Percentiles rank a stretch among this genome's conserved stretches.
These are phyloP conservation scores for Sebastes vulpes DNA, from an alignment of 2,797 vertebrate genomes.

Conservation along the genomic window DNA sequence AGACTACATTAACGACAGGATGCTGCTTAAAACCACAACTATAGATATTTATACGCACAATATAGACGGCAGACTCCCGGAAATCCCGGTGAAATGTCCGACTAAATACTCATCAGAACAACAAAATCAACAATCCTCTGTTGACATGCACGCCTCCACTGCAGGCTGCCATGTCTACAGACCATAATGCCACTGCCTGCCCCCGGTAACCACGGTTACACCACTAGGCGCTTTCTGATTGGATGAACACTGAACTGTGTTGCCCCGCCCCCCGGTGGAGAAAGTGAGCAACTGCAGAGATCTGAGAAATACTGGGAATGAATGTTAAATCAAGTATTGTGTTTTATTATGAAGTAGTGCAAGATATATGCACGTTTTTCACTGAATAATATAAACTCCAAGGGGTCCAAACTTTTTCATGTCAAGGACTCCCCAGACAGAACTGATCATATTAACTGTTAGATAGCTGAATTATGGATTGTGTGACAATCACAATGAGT, in stretches of 20 bases:
- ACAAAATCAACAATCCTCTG: not conserved
- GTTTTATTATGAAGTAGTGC: not conserved
- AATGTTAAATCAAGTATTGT: not conserved
- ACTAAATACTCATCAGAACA: not conserved
- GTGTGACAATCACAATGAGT: not conserved
- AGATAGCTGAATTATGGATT: not conserved
- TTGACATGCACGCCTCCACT: not conserved
- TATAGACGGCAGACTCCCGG: not conserved
- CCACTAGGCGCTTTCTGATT: constrained; percentile 50
- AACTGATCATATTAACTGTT: not conserved
- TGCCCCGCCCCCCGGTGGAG: constrained; percentile 34
- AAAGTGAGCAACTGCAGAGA: not conserved
- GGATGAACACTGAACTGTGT: constrained; percentile 20
- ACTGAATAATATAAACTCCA: not conserved
- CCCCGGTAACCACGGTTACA: constrained; percentile 48
- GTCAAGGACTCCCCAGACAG: not conserved
- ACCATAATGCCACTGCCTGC: constrained; percentile 62
- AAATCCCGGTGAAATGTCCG: not conserved
- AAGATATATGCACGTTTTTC: not conserved
- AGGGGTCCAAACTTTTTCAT: not conserved
- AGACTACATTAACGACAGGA: fast-evolving
- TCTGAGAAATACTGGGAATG: not conserved
- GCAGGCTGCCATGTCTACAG: constrained; percentile 60
- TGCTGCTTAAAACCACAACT: not conserved
- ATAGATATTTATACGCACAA: not conserved